These are phyloP conservation scores for Gymnocheta viridis DNA, from an alignment of 2,888 invertebrate species.

Conservation along the genomic window DNA sequence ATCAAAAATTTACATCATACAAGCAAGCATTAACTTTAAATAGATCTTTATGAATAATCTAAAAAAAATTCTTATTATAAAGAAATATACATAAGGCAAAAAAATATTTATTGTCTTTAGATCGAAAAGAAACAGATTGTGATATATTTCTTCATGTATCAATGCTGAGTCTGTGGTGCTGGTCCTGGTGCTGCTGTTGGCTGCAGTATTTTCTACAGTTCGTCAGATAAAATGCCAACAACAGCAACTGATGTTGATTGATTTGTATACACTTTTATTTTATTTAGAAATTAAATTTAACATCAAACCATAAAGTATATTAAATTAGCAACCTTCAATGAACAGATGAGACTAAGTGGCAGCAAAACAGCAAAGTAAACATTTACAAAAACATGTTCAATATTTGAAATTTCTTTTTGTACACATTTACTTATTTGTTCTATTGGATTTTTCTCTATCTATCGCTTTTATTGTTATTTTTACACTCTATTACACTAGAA, in stretches of 20 bases:
- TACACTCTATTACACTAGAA: conserved; percentile 2
- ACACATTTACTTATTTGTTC: background rate
- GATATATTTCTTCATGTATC: background rate
- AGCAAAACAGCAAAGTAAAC: conserved; percentile 35
- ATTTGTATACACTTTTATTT: conserved; percentile 57
- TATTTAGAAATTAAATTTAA: conserved; percentile 41
- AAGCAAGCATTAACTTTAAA: too few relatives aligned
- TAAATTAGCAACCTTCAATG: conserved; percentile 33
- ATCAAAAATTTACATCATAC: too few relatives aligned
- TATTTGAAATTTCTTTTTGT: background rate
- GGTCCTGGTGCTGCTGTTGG: too few relatives aligned
- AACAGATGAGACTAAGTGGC: conserved; percentile 55
- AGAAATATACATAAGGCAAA: background rate
- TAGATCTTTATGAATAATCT: too few relatives aligned
- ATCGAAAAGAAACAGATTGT: background rate
- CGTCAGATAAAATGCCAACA: background rate
- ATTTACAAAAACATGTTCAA: background rate
- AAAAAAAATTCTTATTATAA: too few relatives aligned
- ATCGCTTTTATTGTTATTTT: background rate
- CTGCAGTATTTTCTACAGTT: background rate
- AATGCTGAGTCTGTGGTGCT: too few relatives aligned
- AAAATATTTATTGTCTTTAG: background rate
- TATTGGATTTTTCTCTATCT: conserved; percentile 1
- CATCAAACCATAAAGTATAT: conserved; percentile 36
- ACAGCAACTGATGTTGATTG: conserved; percentile 54